Percentiles rank a stretch among this genome's conserved stretches.
phyloP scores from a whole-genome alignment of 2,113 vertebrate genomes.

The Dasypus novemcinctus region DNA sequence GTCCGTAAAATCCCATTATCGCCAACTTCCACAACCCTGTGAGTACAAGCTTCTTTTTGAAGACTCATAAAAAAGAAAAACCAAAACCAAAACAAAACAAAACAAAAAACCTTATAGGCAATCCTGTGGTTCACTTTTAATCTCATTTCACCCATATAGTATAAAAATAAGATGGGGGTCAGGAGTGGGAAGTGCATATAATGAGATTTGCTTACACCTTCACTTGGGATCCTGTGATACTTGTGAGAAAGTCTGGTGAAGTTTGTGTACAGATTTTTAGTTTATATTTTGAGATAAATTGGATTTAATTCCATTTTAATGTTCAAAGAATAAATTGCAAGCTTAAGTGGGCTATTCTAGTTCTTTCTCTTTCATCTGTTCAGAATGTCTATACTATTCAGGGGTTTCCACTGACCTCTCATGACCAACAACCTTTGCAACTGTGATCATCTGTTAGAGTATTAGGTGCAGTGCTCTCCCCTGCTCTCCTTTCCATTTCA shows the following conservation, averaged over 20 bases:
- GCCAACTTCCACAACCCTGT: slow-evolving; percentile 49
- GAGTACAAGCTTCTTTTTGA: slow-evolving; percentile 64
- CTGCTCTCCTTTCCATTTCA: not conserved
- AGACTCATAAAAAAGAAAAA: slow-evolving; percentile 29
- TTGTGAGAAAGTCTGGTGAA: slow-evolving; percentile 42
- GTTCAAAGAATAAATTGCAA: slow-evolving; percentile 31
- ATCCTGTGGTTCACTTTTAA: slow-evolving; percentile 59
- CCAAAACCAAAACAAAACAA: too few species aligned
- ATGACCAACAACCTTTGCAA: not conserved
- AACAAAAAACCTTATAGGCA: slow-evolving; percentile 15
- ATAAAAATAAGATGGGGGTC: slow-evolving; percentile 22
- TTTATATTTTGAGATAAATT: slow-evolving; percentile 46
- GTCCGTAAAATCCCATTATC: slow-evolving; percentile 72
- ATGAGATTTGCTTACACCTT: slow-evolving; percentile 29
- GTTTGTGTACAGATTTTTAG: slow-evolving; percentile 32
- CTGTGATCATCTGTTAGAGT: not conserved
- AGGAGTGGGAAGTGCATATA: not conserved
- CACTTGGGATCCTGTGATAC: not conserved
- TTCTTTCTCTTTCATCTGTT: not conserved
- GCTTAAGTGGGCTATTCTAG: slow-evolving; percentile 6
- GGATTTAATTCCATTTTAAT: slow-evolving; percentile 40
- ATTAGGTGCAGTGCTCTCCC: not conserved
- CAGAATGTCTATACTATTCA: not conserved
- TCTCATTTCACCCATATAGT: slow-evolving; percentile 31
- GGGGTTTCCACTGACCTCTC: not conserved